These are phyloP conservation scores for Hormiphora californensis DNA, from an alignment of 37 sponge, comb jelly and placozoan genomes.

Conservation along the genomic window DNA sequence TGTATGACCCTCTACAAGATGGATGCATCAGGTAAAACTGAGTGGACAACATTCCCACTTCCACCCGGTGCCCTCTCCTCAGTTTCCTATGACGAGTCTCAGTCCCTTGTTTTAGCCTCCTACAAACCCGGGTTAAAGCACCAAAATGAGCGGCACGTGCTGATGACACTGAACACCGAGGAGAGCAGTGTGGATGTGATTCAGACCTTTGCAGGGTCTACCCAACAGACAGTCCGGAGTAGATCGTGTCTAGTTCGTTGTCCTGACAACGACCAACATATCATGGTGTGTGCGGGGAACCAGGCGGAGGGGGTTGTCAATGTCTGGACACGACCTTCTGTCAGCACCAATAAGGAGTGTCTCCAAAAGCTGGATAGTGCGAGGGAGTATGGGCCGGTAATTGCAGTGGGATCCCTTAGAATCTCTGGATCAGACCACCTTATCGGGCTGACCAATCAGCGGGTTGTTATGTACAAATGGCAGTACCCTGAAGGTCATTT, in stretches of 20 bases:
- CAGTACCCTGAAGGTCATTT: background rate
- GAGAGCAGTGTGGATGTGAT: background rate
- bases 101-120: constrained; percentile 18
- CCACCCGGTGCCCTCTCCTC: constrained; percentile 22
- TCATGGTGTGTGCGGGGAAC: constrained; percentile 33
- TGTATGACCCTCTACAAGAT: background rate
- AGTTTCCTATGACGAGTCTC: background rate
- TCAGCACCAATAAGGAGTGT: background rate
- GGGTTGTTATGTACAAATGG: constrained; percentile 25
- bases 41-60: background rate
- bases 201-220: constrained; percentile 3
- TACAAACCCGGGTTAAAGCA: constrained; percentile 7
- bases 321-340: constrained; percentile 4
- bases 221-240: background rate
- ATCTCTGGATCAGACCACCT: background rate
- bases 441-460: background rate
- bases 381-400: constrained; percentile 30
- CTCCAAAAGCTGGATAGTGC: background rate
- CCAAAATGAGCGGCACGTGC: constrained; percentile 16
- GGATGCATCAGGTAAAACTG: background rate
- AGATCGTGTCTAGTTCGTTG: constrained; percentile 9
- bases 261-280: constrained; percentile 39
- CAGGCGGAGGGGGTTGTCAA: background rate
- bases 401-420: constrained; percentile 40
- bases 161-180: background rate